A percentile compares a stretch with the other conserved stretches of the same genome.
Conservation (phyloP, 92 coral and sea anemone genomes). For the Phenganax stokvisi region DNA sequence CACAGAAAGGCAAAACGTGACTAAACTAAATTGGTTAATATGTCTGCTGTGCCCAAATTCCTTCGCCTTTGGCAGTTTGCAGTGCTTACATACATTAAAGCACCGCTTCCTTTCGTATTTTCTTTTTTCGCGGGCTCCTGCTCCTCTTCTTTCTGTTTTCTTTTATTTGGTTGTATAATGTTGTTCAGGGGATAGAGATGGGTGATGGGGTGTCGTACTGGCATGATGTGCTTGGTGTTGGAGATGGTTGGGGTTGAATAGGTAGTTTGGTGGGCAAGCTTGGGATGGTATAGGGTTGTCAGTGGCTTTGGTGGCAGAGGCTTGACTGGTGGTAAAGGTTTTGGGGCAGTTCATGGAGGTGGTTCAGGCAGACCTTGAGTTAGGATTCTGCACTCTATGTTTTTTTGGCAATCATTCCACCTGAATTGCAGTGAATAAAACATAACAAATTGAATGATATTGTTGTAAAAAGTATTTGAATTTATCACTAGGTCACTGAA, state of each 20-base stretch:
- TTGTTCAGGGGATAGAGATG: conserved; percentile 24
- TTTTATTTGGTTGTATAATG: conserved; percentile 25
- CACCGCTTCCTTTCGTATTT: conserved; percentile 21
- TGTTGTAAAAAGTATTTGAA: not conserved
- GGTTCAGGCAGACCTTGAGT: conserved; percentile 22
- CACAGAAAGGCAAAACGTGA: conserved; percentile 30
- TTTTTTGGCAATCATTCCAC: conserved; percentile 24
- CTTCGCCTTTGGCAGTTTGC: conserved; percentile 37
- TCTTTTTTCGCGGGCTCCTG: not conserved
- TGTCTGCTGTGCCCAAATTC: conserved; percentile 36
- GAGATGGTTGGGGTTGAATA: conserved; percentile 20
- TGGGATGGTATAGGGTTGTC: not conserved
- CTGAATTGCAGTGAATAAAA: not conserved
- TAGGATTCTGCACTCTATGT: conserved; percentile 5
- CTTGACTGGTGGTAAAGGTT: conserved; percentile 38
- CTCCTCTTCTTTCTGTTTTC: not conserved
- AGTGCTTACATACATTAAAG: conserved; percentile 41
- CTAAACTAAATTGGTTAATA: not conserved
- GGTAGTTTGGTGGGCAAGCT: conserved; percentile 19
- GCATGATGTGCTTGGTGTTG: conserved; percentile 22
- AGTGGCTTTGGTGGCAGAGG: conserved; percentile 39
- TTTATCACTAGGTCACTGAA: not conserved
- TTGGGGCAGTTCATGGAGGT: conserved; percentile 15
- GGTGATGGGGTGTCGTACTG: conserved; percentile 32
- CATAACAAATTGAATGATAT: not conserved